A percentile compares a stretch with the other conserved stretches of the same genome.
These are phyloP conservation scores for Gymnocypris eckloni DNA, from an alignment of 2,797 vertebrate species.

Conservation along the genomic window DNA sequence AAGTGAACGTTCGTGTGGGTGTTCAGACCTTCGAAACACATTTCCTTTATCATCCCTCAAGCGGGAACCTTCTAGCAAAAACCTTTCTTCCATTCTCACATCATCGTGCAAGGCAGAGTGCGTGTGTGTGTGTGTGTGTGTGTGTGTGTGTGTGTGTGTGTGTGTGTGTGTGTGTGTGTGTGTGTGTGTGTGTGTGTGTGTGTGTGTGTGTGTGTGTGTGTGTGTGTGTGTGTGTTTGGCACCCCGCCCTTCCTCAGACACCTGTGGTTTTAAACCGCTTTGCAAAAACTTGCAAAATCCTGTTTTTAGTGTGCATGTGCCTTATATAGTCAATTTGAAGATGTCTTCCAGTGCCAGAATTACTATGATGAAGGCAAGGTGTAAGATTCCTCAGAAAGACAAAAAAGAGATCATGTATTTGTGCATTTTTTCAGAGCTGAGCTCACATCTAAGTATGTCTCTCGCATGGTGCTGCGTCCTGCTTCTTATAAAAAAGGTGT, in stretches of 20 bases:
- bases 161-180: neutral
- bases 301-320: neutral
- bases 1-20: slow-evolving; percentile 8
- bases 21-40: slow-evolving; percentile 39
- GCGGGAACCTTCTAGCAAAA: slow-evolving; percentile 25
- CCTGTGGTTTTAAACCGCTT: slow-evolving; percentile 27
- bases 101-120: neutral
- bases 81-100: slow-evolving; percentile 19
- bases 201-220: neutral
- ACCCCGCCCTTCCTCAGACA: slow-evolving; percentile 41
- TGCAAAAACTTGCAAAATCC: slow-evolving; percentile 43
- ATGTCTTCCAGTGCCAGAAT: neutral
- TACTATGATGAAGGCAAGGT: neutral
- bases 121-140: slow-evolving; percentile 6
- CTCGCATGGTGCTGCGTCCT: slow-evolving; percentile 27
- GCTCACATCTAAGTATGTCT: neutral
- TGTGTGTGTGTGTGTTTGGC: slow-evolving; percentile 4
- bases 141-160: neutral
- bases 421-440: neutral
- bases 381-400: slow-evolving; percentile 19
- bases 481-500: slow-evolving; percentile 46
- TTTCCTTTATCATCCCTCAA: slow-evolving; percentile 43
- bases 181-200: neutral
- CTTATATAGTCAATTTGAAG: neutral
- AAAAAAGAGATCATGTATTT: neutral